phyloP scores from a whole-genome alignment of 2,113 vertebrate genomes.

The Psettodes erumei region DNA sequence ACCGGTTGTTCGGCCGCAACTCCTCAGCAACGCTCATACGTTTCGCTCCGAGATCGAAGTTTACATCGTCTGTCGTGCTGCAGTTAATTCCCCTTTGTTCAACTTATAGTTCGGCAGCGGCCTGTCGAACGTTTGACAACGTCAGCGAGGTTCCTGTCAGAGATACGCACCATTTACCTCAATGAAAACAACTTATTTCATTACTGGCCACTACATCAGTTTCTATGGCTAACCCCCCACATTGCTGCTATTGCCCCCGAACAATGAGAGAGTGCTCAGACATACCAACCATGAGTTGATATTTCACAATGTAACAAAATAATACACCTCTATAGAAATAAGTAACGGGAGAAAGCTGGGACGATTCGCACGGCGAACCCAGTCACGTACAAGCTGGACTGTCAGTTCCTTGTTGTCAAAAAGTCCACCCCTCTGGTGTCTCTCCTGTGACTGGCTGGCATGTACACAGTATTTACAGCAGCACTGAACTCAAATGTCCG shows the following conservation, averaged over 20 bases:
- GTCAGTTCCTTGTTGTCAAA: slow-evolving; percentile 33
- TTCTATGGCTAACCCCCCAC: slow-evolving; percentile 46
- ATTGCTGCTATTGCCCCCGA: slow-evolving; percentile 14
- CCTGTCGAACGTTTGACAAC: neutral
- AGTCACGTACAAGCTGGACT: slow-evolving; percentile 51
- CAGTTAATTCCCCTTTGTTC: neutral
- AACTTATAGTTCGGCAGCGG: slow-evolving; percentile 36
- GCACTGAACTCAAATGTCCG: slow-evolving; percentile 33
- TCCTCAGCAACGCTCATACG: slow-evolving; percentile 37
- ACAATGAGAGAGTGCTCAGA: slow-evolving; percentile 37
- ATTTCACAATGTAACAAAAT: slow-evolving; percentile 61
- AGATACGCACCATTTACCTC: slow-evolving; percentile 20
- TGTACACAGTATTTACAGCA: slow-evolving; percentile 62
- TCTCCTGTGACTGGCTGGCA: slow-evolving; percentile 56
- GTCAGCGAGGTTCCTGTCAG: slow-evolving; percentile 29
- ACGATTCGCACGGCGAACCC: slow-evolving; percentile 78
- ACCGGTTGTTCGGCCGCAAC: slow-evolving; percentile 45
- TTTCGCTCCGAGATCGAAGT: slow-evolving; percentile 26
- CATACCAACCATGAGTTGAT: slow-evolving; percentile 45
- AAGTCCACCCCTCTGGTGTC: slow-evolving; percentile 29
- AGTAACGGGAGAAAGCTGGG: slow-evolving; percentile 41
- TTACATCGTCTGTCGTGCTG: slow-evolving; percentile 18
- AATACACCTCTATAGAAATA: slow-evolving; percentile 66
- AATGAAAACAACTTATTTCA: slow-evolving; percentile 35
- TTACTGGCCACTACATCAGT: slow-evolving; percentile 56